Conservation (phyloP, 2,888 invertebrate genomes). For the Drosophila sordidula region DNA sequence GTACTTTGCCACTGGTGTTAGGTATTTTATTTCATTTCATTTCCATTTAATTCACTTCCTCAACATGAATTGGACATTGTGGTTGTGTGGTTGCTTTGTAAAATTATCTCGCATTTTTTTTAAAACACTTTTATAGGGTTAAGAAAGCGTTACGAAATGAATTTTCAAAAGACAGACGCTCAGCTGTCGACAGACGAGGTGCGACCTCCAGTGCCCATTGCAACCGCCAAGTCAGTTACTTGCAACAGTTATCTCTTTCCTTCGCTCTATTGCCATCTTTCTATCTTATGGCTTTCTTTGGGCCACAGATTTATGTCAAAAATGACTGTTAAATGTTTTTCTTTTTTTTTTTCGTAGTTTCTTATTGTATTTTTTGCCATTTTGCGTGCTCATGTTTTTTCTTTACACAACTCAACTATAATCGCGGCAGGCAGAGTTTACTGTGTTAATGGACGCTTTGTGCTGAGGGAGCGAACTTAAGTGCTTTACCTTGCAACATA, state of each 20-base stretch:
- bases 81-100: slow-evolving; percentile 24
- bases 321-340: slow-evolving; percentile 57
- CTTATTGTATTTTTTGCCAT: slow-evolving; percentile 58
- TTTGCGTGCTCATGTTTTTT: slow-evolving; percentile 55
- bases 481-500: slow-evolving; percentile 68
- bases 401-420: slow-evolving; percentile 17
- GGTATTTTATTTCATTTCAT: slow-evolving; percentile 40
- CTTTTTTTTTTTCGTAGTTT: slow-evolving; percentile 21
- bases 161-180: slow-evolving; percentile 41
- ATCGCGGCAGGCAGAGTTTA: slow-evolving; percentile 64
- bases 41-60: slow-evolving; percentile 41
- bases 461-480: slow-evolving; percentile 60
- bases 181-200: not conserved
- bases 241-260: slow-evolving; percentile 21
- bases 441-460: slow-evolving; percentile 71
- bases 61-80: slow-evolving; percentile 24
- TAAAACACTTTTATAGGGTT: slow-evolving; percentile 41
- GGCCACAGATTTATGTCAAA: slow-evolving; percentile 52
- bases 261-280: slow-evolving; percentile 8
- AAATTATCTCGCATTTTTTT: slow-evolving; percentile 40
- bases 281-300: slow-evolving; percentile 37
- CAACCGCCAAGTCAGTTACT: slow-evolving; percentile 2
- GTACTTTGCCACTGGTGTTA: slow-evolving; percentile 41
- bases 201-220: slow-evolving; percentile 28
- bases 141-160: slow-evolving; percentile 77